These are phyloP conservation scores for Hoplias malabaricus DNA, from an alignment of 2,113 vertebrate species.

Conservation along the genomic window DNA sequence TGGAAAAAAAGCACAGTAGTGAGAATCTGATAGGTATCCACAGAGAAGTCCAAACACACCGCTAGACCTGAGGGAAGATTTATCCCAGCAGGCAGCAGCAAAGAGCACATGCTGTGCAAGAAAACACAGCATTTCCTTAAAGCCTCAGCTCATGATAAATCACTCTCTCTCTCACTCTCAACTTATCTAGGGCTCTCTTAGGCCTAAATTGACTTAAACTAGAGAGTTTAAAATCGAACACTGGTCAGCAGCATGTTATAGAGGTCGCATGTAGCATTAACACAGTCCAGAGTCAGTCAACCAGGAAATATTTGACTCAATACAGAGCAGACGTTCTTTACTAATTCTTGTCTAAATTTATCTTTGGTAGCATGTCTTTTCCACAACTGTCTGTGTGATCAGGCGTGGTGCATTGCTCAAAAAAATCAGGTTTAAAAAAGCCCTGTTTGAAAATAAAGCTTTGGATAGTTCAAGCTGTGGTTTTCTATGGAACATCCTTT, in stretches of 20 bases:
- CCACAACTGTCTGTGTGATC: not conserved
- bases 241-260: not conserved
- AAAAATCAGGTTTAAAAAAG: conserved; percentile 12
- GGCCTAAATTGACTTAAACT: conserved; percentile 8
- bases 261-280: not conserved
- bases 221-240: not conserved
- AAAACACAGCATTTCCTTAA: conserved; percentile 55
- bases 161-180: conserved; percentile 53
- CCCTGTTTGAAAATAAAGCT: not conserved
- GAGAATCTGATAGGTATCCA: conserved; percentile 48
- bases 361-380: not conserved
- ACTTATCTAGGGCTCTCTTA: not conserved
- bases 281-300: not conserved
- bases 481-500: conserved; percentile 2
- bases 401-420: conserved; percentile 5
- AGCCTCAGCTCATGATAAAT: conserved; percentile 61
- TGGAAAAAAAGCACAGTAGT: conserved; percentile 34
- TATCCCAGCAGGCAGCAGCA: conserved; percentile 57
- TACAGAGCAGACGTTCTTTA: not conserved
- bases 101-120: conserved; percentile 55
- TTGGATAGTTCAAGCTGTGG: not conserved
- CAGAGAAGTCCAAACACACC: conserved; percentile 58
- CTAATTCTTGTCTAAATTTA: not conserved
- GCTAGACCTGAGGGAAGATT: conserved; percentile 54
- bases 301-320: not conserved